A percentile compares a stretch with the other conserved stretches of the same genome.
Conservation (phyloP, 1,140 invertebrate genomes). For the Pollicipes pollicipes region DNA sequence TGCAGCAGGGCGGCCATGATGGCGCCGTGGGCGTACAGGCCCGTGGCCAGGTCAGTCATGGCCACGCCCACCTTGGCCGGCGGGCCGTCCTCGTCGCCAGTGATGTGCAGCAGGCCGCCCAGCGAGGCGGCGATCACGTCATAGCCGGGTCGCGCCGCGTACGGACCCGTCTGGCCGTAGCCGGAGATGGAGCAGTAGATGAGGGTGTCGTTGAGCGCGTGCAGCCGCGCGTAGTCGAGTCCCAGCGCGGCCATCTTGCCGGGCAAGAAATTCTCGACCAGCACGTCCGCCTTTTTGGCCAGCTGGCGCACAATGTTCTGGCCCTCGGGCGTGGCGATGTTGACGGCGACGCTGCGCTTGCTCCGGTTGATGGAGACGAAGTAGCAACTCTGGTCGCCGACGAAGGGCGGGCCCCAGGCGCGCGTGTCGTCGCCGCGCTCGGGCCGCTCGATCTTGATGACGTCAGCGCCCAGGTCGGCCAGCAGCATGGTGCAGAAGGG, state of each 20-base stretch:
- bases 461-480: constrained; percentile 80
- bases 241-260: constrained; percentile 60
- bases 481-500: constrained; percentile 85
- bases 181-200: constrained; percentile 91
- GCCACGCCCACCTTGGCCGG: constrained; percentile 87
- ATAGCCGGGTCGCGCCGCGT: constrained; percentile 68
- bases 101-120: constrained; percentile 75
- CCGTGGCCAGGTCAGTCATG: constrained; percentile 80
- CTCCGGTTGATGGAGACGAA: constrained; percentile 81
- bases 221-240: constrained; percentile 60
- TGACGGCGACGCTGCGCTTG: constrained; percentile 81
- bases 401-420: constrained; percentile 82
- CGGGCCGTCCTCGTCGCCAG: constrained; percentile 59
- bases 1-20: constrained; percentile 78
- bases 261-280: constrained; percentile 89
- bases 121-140: constrained; percentile 87
- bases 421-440: constrained; percentile 73
- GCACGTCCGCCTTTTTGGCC: constrained; percentile 57
- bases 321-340: constrained; percentile 56
- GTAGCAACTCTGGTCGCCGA: constrained; percentile 55
- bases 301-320: constrained; percentile 51
- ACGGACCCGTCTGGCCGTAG: constrained; percentile 73
- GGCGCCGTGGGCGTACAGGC: constrained; percentile 84
- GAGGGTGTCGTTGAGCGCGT: constrained; percentile 49
- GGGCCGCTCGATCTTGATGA: constrained; percentile 73